phyloP scores from a whole-genome alignment of 1,140 invertebrate genomes.

The Pseudomyrmex flavicornis region DNA sequence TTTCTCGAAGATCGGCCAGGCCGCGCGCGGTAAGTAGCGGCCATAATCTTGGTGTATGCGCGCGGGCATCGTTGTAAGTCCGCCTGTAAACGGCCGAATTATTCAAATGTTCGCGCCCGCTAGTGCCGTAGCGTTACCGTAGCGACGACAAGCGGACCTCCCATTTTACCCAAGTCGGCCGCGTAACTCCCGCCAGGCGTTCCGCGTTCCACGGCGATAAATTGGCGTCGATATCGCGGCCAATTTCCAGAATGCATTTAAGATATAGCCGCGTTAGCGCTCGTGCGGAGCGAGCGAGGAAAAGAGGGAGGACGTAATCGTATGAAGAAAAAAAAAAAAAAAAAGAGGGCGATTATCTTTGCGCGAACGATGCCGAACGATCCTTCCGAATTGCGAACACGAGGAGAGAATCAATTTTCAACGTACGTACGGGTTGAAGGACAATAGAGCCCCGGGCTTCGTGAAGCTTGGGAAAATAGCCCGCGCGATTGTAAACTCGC shows the following conservation, averaged over 20 bases:
- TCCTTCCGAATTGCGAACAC: background rate
- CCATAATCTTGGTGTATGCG: conserved; percentile 75
- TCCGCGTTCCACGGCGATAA: conserved; percentile 75
- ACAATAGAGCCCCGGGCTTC: background rate
- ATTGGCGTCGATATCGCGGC: conserved; percentile 80
- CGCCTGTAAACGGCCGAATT: conserved; percentile 81
- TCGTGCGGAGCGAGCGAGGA: conserved; percentile 3
- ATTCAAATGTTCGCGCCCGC: conserved; percentile 79
- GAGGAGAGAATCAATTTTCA: background rate
- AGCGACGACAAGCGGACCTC: conserved; percentile 70
- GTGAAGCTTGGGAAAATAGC: background rate
- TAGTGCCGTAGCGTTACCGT: conserved; percentile 68
- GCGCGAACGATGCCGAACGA: background rate
- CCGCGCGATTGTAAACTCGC: background rate
- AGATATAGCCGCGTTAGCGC: conserved; percentile 70
- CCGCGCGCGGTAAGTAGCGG: conserved; percentile 76
- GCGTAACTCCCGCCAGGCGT: conserved; percentile 66
- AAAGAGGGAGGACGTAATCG: background rate
- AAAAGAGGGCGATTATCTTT: background rate
- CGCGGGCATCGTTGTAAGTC: conserved; percentile 72
- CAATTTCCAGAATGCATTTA: conserved; percentile 81
- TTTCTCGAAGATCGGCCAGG: conserved; percentile 57
- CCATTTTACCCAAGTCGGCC: conserved; percentile 67
- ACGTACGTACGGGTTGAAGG: background rate
- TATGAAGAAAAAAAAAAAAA: background rate